These are phyloP conservation scores for Aptenodytes forsteri DNA, from an alignment of 2,113 vertebrate genomes.

Conservation along the genomic window DNA sequence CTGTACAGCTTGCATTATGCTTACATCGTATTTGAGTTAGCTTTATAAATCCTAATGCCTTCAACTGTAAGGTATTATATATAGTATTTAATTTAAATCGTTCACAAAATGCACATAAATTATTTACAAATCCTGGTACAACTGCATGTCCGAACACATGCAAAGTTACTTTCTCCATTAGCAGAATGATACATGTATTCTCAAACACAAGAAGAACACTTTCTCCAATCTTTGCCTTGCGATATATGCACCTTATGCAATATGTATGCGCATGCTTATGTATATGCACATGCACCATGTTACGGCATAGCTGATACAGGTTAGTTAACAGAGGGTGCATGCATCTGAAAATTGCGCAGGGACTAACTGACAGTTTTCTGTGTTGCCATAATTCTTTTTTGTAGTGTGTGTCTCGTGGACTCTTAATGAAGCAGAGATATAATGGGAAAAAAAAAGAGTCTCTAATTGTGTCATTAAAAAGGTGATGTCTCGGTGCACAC, in stretches of 20 bases:
- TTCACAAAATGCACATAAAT: not conserved
- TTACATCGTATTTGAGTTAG: not conserved
- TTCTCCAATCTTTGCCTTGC: not conserved
- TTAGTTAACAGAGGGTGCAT: not conserved
- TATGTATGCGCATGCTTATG: no score
- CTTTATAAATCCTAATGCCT: not conserved
- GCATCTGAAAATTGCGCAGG: not conserved
- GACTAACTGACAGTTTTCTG: not conserved
- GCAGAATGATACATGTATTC: not conserved
- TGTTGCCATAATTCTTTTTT: not conserved
- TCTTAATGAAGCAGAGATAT: not conserved
- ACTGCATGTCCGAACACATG: not conserved
- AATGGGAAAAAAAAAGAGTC: not conserved
- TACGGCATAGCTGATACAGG: not conserved
- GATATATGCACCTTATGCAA: not conserved
- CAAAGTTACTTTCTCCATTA: not conserved
- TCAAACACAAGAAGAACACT: not conserved
- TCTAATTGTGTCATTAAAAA: not conserved
- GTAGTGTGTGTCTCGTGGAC: rapidly evolving
- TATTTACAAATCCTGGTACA: not conserved
- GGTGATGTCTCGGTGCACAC: rapidly evolving
- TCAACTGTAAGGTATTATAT: not conserved
- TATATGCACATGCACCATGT: no score
- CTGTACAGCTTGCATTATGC: not conserved
- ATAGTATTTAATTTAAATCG: not conserved